Base-by-base conservation (phyloP, 2,113 vertebrate genomes). In the Seriola aureovittata region DNA sequence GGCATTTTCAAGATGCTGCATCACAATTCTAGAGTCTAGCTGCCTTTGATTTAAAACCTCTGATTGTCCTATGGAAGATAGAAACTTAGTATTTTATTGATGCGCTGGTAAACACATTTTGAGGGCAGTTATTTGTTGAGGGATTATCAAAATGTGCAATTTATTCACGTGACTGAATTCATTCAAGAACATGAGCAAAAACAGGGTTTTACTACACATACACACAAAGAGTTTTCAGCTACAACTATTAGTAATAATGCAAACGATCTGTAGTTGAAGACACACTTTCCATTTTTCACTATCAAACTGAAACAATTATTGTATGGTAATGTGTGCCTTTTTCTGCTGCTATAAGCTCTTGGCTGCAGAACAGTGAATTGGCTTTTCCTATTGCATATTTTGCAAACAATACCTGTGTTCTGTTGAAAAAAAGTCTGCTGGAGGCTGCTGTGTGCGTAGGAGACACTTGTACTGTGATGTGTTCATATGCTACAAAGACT, bases 341-440 rank as follows among this genome's bases (percentile, higher is more conserved):
- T 40, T 29, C 42, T 50, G 8, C 17, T 62, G 16, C 58, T 57
- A 11, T 42, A 3, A n/a, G 52, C 21, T 38, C 42, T 65, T 65
- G 19, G n/a, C 38, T 67, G 12, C 46, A 36, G 21, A 79, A 50
- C 11, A 36, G 29, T 25, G 21, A 75, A 59, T 12, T 50, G 19
- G 2, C 19, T 48, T 36, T 69, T 63, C 23, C n/a, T 76, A 17
- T 42, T 13, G n/a, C 34, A 63, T 58, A 12, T 65, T 55, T 74
- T 76, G 9, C 32, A 17, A 66, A 75, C 66, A 57, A 66, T 21
- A 59, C 6, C 54, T 32, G 6, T 48, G 8, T 13, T 50, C 9
- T n/a, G 29, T 44, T 16, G 19, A 58, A 69, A 80, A 29, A 69
- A 29, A 29, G 57, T 54, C 50, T 71, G 75, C 86, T 40, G 34